A percentile compares a stretch with the other conserved stretches of the same genome.
Evolutionary conservation across 2,113 vertebrate genomes (phyloP).

Genomic region (Todiramphus saurophagus): DNA sequence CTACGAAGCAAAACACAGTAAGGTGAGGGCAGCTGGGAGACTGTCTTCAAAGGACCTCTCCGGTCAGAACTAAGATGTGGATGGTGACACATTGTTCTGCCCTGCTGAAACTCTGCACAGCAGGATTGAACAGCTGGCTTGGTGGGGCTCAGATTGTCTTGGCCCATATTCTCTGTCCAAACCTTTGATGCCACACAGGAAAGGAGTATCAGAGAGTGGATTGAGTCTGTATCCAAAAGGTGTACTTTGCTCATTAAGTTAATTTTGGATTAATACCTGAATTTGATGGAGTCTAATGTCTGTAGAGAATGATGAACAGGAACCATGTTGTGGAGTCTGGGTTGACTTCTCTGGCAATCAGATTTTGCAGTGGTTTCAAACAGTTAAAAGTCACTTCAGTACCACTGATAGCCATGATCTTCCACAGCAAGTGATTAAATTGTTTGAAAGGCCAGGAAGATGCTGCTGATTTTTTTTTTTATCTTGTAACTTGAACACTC

Average conservation of each 20-base stretch:
- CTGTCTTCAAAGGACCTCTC: not conserved
- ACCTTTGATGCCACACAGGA: not conserved
- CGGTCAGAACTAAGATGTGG: not conserved
- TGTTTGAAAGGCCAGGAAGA: not conserved
- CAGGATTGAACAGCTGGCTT: not conserved
- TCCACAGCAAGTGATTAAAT: not conserved
- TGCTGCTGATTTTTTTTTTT: not conserved
- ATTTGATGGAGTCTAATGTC: not conserved
- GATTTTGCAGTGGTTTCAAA: not conserved
- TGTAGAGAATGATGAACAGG: not conserved
- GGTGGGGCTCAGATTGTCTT: not conserved
- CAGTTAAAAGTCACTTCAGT: not conserved
- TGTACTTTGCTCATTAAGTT: not conserved
- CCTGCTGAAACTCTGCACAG: not conserved
- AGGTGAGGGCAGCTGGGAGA: accelerated
- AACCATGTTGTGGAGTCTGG: not conserved
- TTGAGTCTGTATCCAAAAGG: not conserved
- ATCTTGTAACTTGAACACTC: not conserved
- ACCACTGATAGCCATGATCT: not conserved
- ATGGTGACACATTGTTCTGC: not conserved
- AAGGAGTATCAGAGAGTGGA: not conserved
- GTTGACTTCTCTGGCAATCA: not conserved
- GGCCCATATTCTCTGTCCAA: not conserved
- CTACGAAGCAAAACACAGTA: not conserved
- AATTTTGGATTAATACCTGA: not conserved